Evolutionary conservation across 2,888 invertebrate genomes (phyloP).

Genomic region (Cephus nigrinus): DNA sequence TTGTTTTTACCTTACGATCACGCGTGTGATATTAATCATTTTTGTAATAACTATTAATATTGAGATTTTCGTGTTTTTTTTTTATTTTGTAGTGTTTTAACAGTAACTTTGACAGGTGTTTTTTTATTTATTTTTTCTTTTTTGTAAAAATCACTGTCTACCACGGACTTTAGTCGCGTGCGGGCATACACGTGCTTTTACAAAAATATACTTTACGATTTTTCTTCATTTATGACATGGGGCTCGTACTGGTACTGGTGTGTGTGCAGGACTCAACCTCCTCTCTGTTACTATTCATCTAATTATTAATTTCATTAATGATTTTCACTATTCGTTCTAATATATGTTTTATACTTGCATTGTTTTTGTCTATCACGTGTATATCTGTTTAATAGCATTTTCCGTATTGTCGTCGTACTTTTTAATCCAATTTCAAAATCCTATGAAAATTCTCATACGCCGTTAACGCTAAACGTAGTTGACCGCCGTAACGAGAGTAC

Average conservation of each 20-base stretch:
- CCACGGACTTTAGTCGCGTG: not conserved
- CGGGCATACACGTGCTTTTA: not conserved
- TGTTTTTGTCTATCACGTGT: not conserved
- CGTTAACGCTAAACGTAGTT: not conserved
- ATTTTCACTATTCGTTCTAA: not conserved
- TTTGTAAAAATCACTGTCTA: not conserved
- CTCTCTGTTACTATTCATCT: conserved; percentile 30
- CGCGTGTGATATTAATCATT: conserved; percentile 29
- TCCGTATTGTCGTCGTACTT: not conserved
- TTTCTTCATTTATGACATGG: conserved; percentile 37
- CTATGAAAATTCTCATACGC: not conserved
- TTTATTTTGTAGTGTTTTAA: not conserved
- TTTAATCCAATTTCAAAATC: not conserved
- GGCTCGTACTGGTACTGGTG: conserved; percentile 50
- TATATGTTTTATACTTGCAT: conserved; percentile 2
- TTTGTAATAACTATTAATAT: conserved; percentile 23
- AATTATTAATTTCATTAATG: conserved; percentile 44
- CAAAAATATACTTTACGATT: conserved; percentile 4
- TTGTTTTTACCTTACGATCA: conserved; percentile 16
- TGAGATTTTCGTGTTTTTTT: conserved; percentile 7
- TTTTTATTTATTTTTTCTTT: not conserved
- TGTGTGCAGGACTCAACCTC: conserved; percentile 49
- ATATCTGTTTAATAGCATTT: not conserved
- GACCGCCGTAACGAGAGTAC: not conserved
- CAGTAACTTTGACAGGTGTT: not conserved